These are phyloP conservation scores for Cordilura impudica DNA, from an alignment of 2,888 invertebrate genomes.

Conservation along the genomic window DNA sequence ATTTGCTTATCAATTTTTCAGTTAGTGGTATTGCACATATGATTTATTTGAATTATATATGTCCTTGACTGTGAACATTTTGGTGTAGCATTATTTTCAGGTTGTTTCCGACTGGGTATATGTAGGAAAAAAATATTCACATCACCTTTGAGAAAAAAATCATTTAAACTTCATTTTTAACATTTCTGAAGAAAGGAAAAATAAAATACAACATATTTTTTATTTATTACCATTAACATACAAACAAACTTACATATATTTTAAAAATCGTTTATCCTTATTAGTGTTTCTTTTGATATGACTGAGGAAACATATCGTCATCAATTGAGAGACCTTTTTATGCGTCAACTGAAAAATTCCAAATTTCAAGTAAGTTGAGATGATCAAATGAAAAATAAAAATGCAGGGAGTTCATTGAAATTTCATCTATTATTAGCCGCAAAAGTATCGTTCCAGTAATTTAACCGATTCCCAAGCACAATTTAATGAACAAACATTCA, in stretches of 20 bases:
- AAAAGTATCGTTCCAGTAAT: background rate
- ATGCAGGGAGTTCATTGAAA: background rate
- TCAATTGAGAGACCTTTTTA: background rate
- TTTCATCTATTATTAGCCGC: background rate
- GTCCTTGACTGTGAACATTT: too few species aligned
- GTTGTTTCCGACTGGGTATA: too few species aligned
- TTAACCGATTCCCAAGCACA: background rate
- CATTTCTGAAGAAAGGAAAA: background rate
- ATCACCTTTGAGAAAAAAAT: background rate
- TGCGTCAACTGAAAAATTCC: background rate
- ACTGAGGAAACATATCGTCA: background rate
- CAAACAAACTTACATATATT: too few species aligned
- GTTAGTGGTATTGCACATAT: too few species aligned
- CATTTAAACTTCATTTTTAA: background rate
- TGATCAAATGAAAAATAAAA: background rate
- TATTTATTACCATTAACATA: too few species aligned
- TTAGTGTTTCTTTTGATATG: background rate
- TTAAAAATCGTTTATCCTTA: background rate
- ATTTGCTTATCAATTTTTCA: too few species aligned
- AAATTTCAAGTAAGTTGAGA: constrained; percentile 53
- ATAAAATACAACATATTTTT: background rate
- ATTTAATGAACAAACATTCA: constrained; percentile 36
- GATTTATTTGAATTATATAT: too few species aligned
- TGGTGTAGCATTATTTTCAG: too few species aligned
- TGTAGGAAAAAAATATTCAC: too few species aligned